Evolutionary conservation across 2,888 invertebrate genomes (phyloP), one percentile per base, ranked within the genome.

Genomic region (Leptothorax acervorum): DNA sequence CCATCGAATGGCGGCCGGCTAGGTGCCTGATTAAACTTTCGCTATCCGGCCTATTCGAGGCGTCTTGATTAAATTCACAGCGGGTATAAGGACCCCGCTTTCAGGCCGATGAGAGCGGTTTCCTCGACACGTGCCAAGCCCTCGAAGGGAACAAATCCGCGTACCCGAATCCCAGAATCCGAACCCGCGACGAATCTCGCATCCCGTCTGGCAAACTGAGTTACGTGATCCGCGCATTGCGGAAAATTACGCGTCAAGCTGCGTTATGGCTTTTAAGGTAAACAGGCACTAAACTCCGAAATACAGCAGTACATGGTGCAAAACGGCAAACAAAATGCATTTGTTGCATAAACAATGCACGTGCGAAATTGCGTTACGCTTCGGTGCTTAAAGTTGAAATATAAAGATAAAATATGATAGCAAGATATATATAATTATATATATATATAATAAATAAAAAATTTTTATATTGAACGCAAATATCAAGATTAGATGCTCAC

Each of bases 1-100:
- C 28, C 55, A 60, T 81, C 57, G 60, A 81, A 81, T 39, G 35
- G 12, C 42, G 53, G 68, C 18, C 35, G n/a, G 78, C n/a, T 78
- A 45, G 76, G 57, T 39, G 76, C 45, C 51, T 84, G 84, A 84
- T 81, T 84, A 84, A 84, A 84, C 55, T 84, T 55, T 84, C 84
- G 83, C 78, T 66, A 62, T 35, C 57, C 60, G 63, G 76, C 31
- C 74, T 75, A 82, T 75, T 62, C 68, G 71, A 62, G 28, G 28
- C 18, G 63, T 48, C 51, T 71, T 81, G 81, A 84, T 84, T 84
- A 84, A 84, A 81, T 81, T 79, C 60, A 31, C 57, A 48, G 28
- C 48, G n/a, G 18, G 23, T 23, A 73, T 23, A 73, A 71, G 79
- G 23, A 48, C 45, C 8, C 45, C 60, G 60, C 23, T 39, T 71